Percentiles rank a stretch among this genome's conserved stretches.
These are phyloP conservation scores for Silvanus unidentatus DNA, from an alignment of 2,888 invertebrate species.

Conservation along the genomic window DNA sequence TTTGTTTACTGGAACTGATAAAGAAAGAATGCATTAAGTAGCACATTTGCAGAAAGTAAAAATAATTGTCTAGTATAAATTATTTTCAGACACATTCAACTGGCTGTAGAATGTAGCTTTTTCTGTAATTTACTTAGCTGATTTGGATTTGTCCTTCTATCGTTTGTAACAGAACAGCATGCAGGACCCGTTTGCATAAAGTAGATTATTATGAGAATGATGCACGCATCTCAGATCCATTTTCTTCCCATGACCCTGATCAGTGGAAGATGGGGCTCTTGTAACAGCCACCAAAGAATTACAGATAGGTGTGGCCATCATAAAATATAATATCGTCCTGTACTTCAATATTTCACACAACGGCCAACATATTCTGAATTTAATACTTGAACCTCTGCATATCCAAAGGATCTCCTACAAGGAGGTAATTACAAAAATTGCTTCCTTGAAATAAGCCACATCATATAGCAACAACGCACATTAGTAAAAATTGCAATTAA, in stretches of 20 bases:
- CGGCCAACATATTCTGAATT: background rate
- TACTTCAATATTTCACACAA: constrained; percentile 17
- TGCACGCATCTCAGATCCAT: constrained; percentile 20
- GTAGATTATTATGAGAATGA: constrained; percentile 28
- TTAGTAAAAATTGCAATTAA: no score
- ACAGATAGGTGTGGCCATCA: constrained; percentile 15
- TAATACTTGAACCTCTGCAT: background rate
- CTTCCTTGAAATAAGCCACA: background rate
- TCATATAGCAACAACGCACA: background rate
- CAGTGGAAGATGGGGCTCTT: constrained; percentile 5
- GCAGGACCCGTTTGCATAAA: constrained; percentile 30
- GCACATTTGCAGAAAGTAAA: no score
- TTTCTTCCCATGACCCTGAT: constrained; percentile 34
- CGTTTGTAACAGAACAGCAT: no score
- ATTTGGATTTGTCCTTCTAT: constrained; percentile 1
- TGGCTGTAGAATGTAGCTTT: no score
- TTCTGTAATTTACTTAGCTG: no score
- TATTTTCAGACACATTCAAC: no score
- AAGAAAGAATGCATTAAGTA: no score
- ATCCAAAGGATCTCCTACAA: no score
- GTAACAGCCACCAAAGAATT: background rate
- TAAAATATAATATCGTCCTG: constrained; percentile 14
- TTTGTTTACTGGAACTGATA: no score
- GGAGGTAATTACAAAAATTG: constrained; percentile 2
- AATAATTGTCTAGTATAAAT: no score